Evolutionary conservation across 2,797 vertebrate genomes (phyloP).

Genomic region (Carapus acus): DNA sequence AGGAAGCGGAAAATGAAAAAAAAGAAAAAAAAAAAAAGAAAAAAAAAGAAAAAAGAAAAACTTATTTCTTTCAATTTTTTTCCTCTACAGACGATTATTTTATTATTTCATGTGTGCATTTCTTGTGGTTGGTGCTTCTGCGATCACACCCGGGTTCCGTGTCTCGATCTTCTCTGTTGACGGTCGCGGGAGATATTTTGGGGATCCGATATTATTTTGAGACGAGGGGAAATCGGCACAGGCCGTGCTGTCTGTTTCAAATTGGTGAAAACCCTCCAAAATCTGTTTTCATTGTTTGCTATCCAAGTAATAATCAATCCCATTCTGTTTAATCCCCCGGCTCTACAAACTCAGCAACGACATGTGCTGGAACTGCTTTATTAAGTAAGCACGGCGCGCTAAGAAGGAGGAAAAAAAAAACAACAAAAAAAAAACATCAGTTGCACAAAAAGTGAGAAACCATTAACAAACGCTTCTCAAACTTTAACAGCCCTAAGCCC

Average conservation of each 20-base stretch:
- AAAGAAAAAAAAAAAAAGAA: too few species aligned
- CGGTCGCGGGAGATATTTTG: slow-evolving; percentile 36
- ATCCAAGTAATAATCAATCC: slow-evolving; percentile 70
- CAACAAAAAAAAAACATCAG: slow-evolving; percentile 35
- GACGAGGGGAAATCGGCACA: slow-evolving; percentile 38
- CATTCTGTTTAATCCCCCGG: slow-evolving; percentile 55
- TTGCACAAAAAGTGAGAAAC: slow-evolving; percentile 51
- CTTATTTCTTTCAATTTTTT: too few species aligned
- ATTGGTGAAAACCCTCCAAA: slow-evolving; percentile 65
- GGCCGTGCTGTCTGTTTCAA: slow-evolving; percentile 59
- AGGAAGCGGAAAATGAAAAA: too few species aligned
- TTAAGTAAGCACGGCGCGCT: slow-evolving; percentile 49
- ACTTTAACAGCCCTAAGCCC: slow-evolving; percentile 40
- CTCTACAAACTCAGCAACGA: slow-evolving; percentile 57
- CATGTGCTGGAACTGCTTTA: slow-evolving; percentile 48
- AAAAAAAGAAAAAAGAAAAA: too few species aligned
- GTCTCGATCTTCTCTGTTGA: slow-evolving; percentile 22
- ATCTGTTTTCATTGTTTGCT: slow-evolving; percentile 57
- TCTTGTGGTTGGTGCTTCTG: slow-evolving; percentile 16
- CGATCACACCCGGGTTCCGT: slow-evolving; percentile 24
- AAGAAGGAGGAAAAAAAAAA: too few species aligned
- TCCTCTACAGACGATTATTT: slow-evolving; percentile 14
- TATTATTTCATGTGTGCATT: slow-evolving; percentile 6
- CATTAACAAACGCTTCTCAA: slow-evolving; percentile 53
- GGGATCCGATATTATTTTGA: slow-evolving; percentile 49